Evolutionary conservation across 2,797 vertebrate species (phyloP).

Genomic region (Alectoris magna): DNA sequence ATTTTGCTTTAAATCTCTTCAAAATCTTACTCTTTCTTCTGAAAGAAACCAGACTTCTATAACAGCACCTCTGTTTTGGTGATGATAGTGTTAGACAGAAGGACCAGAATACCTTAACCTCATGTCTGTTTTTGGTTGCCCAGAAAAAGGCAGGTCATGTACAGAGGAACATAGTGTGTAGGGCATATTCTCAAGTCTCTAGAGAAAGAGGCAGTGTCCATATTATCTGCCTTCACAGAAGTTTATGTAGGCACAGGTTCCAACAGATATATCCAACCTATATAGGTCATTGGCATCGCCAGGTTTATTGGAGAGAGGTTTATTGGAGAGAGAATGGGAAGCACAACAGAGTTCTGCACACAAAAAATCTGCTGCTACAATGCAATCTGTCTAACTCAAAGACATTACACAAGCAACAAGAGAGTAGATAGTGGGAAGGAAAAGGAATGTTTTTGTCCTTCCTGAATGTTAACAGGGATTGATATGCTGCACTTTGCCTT

Average conservation of each 20-base stretch:
- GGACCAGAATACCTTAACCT: not conserved
- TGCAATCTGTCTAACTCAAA: not conserved
- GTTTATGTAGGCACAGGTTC: not conserved
- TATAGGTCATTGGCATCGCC: not conserved
- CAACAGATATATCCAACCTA: not conserved
- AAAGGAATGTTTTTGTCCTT: not conserved
- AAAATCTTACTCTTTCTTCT: not conserved
- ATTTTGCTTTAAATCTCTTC: not conserved
- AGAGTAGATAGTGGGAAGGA: not conserved
- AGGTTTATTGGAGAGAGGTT: not conserved
- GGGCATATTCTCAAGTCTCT: not conserved
- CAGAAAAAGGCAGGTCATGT: not conserved
- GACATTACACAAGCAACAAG: not conserved
- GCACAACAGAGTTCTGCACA: not conserved
- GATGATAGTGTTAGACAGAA: not conserved
- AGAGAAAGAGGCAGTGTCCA: not conserved
- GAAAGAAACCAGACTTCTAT: not conserved
- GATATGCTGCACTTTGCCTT: not conserved
- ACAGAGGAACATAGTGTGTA: not conserved
- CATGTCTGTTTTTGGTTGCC: not conserved
- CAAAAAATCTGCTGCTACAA: not conserved
- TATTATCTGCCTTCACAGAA: not conserved
- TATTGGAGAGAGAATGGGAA: not conserved
- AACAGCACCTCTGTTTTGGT: not conserved
- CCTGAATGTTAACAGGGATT: accelerated